phyloP scores from a whole-genome alignment of 2,888 invertebrate genomes.

The Lasioglossum vierecki region DNA sequence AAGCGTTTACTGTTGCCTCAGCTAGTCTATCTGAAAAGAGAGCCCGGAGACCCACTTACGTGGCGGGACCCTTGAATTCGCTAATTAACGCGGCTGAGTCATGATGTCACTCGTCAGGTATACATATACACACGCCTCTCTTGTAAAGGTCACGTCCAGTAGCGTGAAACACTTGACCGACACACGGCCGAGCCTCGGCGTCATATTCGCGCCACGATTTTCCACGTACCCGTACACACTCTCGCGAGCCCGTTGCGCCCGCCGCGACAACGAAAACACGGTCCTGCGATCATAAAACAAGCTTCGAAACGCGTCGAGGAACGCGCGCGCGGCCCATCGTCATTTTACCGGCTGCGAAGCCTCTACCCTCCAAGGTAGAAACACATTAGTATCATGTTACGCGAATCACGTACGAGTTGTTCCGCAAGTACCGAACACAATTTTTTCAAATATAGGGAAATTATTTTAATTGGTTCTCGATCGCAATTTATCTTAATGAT shows the following conservation, averaged over 20 bases:
- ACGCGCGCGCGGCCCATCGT: conserved; percentile 26
- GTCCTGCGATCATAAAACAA: conserved; percentile 36
- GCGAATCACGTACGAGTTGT: background rate
- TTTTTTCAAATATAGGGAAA: no score
- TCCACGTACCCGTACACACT: conserved; percentile 26
- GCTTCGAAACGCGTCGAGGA: conserved; percentile 29
- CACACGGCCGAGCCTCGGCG: conserved; percentile 27
- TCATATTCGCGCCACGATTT: conserved; percentile 49
- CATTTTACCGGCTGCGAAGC: conserved; percentile 18
- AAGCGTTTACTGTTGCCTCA: conserved; percentile 63
- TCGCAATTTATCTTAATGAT: no score
- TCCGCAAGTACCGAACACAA: no score
- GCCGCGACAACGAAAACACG: conserved; percentile 14
- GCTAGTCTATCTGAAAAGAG: conserved; percentile 52
- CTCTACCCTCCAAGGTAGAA: background rate
- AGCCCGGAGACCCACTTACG: conserved; percentile 57
- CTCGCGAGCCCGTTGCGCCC: background rate
- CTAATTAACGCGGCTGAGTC: conserved; percentile 71
- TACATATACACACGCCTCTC: conserved; percentile 21
- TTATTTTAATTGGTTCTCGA: no score
- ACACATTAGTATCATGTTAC: conserved; percentile 1
- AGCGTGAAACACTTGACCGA: conserved; percentile 60
- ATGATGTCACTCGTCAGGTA: conserved; percentile 62
- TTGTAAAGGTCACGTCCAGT: conserved; percentile 61
- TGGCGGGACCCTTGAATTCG: conserved; percentile 61